These are phyloP conservation scores for Rhogogaster chlorosoma DNA, from an alignment of 2,888 invertebrate genomes.

Conservation along the genomic window DNA sequence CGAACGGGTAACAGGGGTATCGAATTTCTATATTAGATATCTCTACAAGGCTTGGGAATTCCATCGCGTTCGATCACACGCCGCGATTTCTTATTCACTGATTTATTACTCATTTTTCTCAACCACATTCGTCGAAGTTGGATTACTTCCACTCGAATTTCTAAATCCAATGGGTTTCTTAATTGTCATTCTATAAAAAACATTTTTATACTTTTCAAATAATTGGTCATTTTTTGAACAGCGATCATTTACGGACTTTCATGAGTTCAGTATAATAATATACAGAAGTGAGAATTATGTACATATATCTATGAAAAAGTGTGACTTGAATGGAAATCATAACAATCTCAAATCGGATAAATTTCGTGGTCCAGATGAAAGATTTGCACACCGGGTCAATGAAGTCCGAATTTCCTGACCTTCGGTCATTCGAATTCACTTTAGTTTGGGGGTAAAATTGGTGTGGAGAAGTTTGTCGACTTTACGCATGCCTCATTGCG, in stretches of 20 bases:
- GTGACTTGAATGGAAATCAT: background rate
- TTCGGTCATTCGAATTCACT: constrained; percentile 22
- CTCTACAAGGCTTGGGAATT: background rate
- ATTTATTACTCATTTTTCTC: background rate
- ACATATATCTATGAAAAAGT: background rate
- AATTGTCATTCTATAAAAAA: no score
- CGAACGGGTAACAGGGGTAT: constrained; percentile 28
- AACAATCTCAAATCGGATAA: background rate
- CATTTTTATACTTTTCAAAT: no score
- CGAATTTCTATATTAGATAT: constrained; percentile 24
- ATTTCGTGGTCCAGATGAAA: constrained; percentile 14
- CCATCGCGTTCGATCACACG: background rate
- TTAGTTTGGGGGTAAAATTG: background rate
- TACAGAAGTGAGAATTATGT: background rate
- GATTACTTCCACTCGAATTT: no score
- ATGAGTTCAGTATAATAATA: no score
- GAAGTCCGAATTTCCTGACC: constrained; percentile 6
- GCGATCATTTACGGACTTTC: no score
- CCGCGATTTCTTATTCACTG: background rate
- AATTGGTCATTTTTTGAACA: no score
- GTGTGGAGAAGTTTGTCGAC: background rate
- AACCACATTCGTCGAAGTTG: background rate
- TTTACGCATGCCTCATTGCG: background rate
- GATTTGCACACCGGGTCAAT: background rate
- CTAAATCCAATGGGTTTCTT: no score